Evolutionary conservation across 2,888 invertebrate species (phyloP).

Genomic region (Pristionchus maxplancki): DNA sequence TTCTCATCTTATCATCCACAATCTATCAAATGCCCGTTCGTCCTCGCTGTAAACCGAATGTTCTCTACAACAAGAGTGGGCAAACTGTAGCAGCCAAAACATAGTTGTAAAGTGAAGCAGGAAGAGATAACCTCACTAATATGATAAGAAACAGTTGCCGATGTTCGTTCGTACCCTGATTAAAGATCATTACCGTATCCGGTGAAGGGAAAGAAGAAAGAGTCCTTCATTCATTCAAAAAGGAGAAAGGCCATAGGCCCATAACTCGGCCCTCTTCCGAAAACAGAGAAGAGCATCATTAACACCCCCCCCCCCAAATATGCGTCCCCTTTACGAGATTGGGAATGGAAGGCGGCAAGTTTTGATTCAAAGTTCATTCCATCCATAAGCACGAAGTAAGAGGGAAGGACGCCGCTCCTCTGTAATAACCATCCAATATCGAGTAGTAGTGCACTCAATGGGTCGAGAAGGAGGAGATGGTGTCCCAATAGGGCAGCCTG

Average conservation of each 20-base stretch:
- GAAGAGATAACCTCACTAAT: background rate
- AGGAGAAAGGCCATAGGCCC: background rate
- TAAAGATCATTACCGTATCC: background rate
- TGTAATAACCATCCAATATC: conserved; percentile 23
- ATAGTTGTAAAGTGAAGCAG: conserved; percentile 18
- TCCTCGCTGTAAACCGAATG: conserved; percentile 15
- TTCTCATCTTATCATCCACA: conserved; percentile 14
- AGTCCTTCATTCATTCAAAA: background rate
- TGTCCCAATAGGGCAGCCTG: conserved; percentile 40
- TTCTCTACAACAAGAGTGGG: background rate
- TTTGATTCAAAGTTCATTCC: conserved; percentile 33
- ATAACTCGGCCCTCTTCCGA: conserved; percentile 8
- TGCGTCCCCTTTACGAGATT: background rate
- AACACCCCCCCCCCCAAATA: conserved; percentile 17
- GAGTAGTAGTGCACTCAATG: background rate
- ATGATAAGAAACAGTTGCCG: background rate
- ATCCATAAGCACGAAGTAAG: background rate
- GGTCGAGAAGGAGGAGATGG: background rate
- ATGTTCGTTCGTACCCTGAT: background rate
- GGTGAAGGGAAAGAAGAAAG: background rate
- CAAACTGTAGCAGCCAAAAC: conserved; percentile 23
- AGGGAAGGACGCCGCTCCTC: background rate
- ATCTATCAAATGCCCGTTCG: background rate
- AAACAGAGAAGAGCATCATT: conserved; percentile 31
- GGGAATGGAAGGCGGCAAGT: background rate